Evolutionary conservation across 2,113 vertebrate species (phyloP), one percentile per base, ranked within the genome.

Genomic region (Egretta garzetta): DNA sequence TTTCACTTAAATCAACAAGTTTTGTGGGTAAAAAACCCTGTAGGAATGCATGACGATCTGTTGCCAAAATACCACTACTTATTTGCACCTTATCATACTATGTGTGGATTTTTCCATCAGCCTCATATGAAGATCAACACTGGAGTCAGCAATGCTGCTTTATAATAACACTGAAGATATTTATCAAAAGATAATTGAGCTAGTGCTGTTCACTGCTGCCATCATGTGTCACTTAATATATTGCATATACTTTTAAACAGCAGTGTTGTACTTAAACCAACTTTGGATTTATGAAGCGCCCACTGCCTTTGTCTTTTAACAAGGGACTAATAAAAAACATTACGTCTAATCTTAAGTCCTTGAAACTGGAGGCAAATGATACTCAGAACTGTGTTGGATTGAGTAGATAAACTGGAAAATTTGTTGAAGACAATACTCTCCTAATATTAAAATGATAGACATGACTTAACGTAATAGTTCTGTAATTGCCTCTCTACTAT

Each of bases 201-300:
- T 79, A 53, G n/a, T 88, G 75, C 95, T 86, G 84, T 91, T 96
- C 89, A 3, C 91, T 97, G 87, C 91, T 97, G 95, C 96, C 93
- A 87, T 95, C 91, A 9, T 85, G 92, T 92, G 90, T 96, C 90
- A 63, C 39, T 80, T 85, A 45, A 88, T 88, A 95, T 95, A 94
- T 93, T 96, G 88, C 94, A 94, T 32, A 23, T 14, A 22, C 23
- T 82, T 94, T 75, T 50, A 43, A 80, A 45, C 43, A 88, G 10
- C 14, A 4, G 7, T 15, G 8, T 62, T 56, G 30, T 80, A 28
- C 60, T 80, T 85, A 7, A 92, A 39, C 10, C 33, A 43, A 3
- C 7, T 80, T 52, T 72, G 68, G 23, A 15, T 73, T 88, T 67
- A 27, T 19, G 67, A 73, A 84, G 49, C 45, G 17, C 6, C 13